Evolutionary conservation across 2,113 vertebrate species (phyloP).

Genomic region (Etheostoma cragini): DNA sequence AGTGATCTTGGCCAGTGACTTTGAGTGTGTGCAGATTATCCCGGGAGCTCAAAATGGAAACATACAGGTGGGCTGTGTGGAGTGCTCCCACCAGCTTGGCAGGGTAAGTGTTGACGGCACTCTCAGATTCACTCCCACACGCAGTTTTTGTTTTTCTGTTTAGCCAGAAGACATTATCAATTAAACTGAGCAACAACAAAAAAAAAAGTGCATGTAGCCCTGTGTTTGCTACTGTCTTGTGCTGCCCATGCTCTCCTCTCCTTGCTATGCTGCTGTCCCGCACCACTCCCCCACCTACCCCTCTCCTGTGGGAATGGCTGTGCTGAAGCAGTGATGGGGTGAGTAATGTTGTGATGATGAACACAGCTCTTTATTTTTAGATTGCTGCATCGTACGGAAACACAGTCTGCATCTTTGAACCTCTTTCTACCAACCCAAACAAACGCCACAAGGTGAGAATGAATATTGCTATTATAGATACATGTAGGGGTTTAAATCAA

Average conservation of each 20-base stretch:
- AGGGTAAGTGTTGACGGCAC: slow-evolving; percentile 88
- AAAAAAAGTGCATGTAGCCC: slow-evolving; percentile 25
- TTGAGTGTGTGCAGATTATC: slow-evolving; percentile 99
- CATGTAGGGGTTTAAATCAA: not conserved
- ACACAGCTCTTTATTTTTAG: slow-evolving; percentile 84
- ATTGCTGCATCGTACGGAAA: slow-evolving; percentile 99
- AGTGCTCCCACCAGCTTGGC: slow-evolving; percentile 95
- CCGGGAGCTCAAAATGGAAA: slow-evolving; percentile 99
- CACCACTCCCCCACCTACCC: slow-evolving; percentile 30
- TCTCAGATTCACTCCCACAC: slow-evolving; percentile 34
- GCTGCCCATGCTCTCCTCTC: slow-evolving; percentile 19
- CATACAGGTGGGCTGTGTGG: slow-evolving; percentile 99
- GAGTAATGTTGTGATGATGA: slow-evolving; percentile 74
- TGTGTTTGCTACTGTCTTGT: slow-evolving; percentile 5
- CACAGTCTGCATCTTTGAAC: slow-evolving; percentile 98
- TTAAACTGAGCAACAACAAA: slow-evolving; percentile 5
- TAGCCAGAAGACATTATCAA: slow-evolving; percentile 27
- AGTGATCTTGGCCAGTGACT: slow-evolving; percentile 96
- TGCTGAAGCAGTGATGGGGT: slow-evolving; percentile 67
- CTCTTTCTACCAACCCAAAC: slow-evolving; percentile 92
- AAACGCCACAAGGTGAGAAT: slow-evolving; percentile 95
- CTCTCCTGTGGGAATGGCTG: slow-evolving; percentile 58
- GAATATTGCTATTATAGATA: not conserved
- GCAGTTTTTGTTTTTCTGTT: slow-evolving; percentile 6
- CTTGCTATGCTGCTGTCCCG: slow-evolving; percentile 14